Percentiles rank a stretch among this genome's conserved stretches.
These are phyloP conservation scores for Peromyscus maniculatus DNA, from an alignment of 2,113 vertebrate species.

Conservation along the genomic window DNA sequence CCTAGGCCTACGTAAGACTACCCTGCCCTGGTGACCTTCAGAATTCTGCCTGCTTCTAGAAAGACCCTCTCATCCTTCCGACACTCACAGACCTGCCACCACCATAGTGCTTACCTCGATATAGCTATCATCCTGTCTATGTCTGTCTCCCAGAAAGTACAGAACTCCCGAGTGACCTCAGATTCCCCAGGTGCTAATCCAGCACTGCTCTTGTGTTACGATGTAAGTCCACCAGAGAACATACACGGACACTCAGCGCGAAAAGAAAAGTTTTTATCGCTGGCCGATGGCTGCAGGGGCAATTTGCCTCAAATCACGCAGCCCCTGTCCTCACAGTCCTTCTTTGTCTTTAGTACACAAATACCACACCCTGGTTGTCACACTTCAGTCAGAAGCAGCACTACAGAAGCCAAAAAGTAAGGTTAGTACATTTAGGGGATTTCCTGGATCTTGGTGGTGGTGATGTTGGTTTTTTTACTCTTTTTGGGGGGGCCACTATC, in stretches of 20 bases:
- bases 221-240: background rate
- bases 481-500: no score
- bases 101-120: background rate
- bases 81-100: background rate
- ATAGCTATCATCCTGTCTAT: background rate
- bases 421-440: background rate
- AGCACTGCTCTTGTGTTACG: background rate
- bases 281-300: background rate
- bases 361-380: background rate
- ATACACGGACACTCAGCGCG: background rate
- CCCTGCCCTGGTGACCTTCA: background rate
- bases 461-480: no score
- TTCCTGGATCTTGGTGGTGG: background rate
- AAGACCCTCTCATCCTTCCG: background rate
- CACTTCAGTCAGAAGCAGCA: background rate
- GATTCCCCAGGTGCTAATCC: background rate
- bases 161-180: background rate
- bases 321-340: background rate
- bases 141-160: background rate
- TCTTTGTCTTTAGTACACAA: background rate
- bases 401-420: background rate
- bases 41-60: background rate
- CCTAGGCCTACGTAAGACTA: background rate
- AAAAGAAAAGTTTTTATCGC: background rate
- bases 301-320: no score